Evolutionary conservation across 2,888 invertebrate genomes (phyloP).

Genomic region (Ophion slaviceki): DNA sequence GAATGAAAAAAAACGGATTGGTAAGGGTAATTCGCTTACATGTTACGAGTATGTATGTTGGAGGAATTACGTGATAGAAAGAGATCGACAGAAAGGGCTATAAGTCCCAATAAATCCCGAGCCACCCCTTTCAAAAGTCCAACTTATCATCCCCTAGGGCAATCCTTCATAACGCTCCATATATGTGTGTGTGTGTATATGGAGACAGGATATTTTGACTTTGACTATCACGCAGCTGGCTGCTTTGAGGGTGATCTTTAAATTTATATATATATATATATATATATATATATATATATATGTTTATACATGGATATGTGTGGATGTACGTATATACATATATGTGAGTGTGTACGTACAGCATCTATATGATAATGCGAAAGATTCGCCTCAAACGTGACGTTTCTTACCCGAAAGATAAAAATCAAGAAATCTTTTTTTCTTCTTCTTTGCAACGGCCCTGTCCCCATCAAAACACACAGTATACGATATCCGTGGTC

Average conservation of each 20-base stretch:
- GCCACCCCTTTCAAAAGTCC: constrained; percentile 51
- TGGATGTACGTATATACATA: not conserved
- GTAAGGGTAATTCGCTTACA: not conserved
- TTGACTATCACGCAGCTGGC: not conserved
- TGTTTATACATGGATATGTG: no score
- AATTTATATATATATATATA: no score
- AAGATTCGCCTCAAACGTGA: constrained; percentile 27
- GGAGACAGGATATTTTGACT: not conserved
- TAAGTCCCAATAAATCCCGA: constrained; percentile 55
- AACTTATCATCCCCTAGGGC: constrained; percentile 47
- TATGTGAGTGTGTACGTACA: not conserved
- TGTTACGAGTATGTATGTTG: not conserved
- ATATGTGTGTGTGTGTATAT: not conserved
- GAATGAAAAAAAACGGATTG: not conserved
- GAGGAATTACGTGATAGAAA: constrained; percentile 34
- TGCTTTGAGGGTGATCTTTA: no score
- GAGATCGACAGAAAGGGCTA: constrained; percentile 21
- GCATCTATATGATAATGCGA: constrained; percentile 43
- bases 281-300: no score
- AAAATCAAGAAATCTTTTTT: constrained; percentile 35
- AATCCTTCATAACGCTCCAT: constrained; percentile 14
- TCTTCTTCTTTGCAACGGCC: not conserved
- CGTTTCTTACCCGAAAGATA: constrained; percentile 22
- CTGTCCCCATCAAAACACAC: constrained; percentile 3
- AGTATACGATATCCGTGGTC: constrained; percentile 3